These are phyloP conservation scores for Peromyscus nudipes DNA, from an alignment of 2,797 vertebrate species.

Conservation along the genomic window DNA sequence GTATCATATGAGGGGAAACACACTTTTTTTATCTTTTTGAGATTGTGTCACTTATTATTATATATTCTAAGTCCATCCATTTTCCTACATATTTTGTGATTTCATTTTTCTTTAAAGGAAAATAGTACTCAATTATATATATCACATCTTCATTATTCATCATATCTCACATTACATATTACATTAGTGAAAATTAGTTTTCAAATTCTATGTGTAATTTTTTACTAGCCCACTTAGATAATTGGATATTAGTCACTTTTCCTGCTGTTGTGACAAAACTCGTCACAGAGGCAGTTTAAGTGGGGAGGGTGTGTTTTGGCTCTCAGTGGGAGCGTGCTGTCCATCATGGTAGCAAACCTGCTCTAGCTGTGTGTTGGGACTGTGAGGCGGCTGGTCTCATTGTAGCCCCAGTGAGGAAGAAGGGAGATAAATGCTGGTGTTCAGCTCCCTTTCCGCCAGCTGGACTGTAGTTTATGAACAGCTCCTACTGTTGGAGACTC, in stretches of 20 bases:
- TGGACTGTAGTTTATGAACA: not conserved
- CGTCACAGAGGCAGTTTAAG: too few relatives aligned
- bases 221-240: not conserved
- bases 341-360: not conserved
- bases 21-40: not conserved
- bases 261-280: not conserved
- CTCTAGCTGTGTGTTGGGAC: too few relatives aligned
- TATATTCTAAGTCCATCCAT: not conserved
- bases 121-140: not conserved
- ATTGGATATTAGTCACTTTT: not conserved
- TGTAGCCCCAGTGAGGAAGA: not conserved
- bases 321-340: not conserved
- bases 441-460: not conserved
- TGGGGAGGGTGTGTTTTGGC: not conserved
- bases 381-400: not conserved
- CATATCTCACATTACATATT: not conserved
- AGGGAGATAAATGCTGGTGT: too few relatives aligned
- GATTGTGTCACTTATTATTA: not conserved
- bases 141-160: not conserved
- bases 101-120: not conserved
- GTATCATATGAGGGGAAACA: not conserved
- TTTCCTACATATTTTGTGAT: not conserved
- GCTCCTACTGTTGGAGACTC: not conserved
- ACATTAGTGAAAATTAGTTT: not conserved
- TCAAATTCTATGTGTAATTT: not conserved